Evolutionary conservation across 2,888 invertebrate species (phyloP), one percentile per base, ranked within the genome.

Genomic region (Platycheirus rosarum): DNA sequence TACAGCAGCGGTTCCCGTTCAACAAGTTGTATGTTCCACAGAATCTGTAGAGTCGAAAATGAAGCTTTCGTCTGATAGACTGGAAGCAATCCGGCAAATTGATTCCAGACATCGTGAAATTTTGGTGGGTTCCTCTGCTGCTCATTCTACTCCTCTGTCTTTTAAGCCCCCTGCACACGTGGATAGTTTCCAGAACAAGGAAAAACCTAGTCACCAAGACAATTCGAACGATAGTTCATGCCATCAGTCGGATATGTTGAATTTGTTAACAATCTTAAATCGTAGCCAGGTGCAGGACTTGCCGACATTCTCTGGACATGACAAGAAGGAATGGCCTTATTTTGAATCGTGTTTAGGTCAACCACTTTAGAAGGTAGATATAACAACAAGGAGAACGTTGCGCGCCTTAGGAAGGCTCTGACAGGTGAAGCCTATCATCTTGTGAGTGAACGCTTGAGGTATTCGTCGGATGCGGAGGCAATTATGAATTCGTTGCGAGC

Each of bases 91-190:
- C 3, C 2, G 46, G 5, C 2, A 23, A 6, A 46, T 46, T n/a
- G 46, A 46, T 23, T 46, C n/a, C 46, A 46, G n/a, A 23, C 46
- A 46, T 20, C 9, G 3, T 4, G n/a, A 46, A 20, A 46, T 46
- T 3, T 20, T 46, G n/a, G 11, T 11, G n/a, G 20, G 46, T n/a
- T 11, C 46, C 11, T 46, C 46, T 11, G 46, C 20, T 20, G 9
- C 46, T 23, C 46, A 46, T 7, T 46, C 46, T 1, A 46, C 46
- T 4, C 46, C 46, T 46, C n/a, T 46, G 20, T 46, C 46, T 16
- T 1, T 1, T 8, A 16, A 42, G 2, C 16, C 7, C 5, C 16
- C 7, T 5, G 20, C 20, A 23, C 11, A 46, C 2, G 11, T 23
- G n/a, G n/a, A 46, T 11, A 46, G 11, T 23, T 20, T 0, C 8